Conservation (phyloP, 2,797 vertebrate species). For the Poliocrania exsul region DNA sequence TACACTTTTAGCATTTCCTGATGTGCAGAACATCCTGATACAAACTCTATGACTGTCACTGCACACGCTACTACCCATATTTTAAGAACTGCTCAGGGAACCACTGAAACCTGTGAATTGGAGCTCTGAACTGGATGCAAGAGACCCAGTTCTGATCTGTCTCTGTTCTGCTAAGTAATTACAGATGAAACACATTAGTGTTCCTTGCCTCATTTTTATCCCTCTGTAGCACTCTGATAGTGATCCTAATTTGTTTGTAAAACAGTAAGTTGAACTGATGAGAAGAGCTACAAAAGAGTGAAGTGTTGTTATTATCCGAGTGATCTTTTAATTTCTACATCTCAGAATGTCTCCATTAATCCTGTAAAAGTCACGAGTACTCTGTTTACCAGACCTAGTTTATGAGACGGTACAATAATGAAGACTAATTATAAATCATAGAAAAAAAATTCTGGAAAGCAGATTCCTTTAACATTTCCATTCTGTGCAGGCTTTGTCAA, state of each 20-base stretch:
- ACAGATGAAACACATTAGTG: not conserved
- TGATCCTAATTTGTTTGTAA: not conserved
- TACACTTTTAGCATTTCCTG: not conserved
- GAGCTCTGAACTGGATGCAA: not conserved
- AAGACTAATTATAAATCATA: slow-evolving; percentile 52
- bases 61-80: not conserved
- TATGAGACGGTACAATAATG: not conserved
- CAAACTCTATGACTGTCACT: not conserved
- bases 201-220: not conserved
- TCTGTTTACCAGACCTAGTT: slow-evolving; percentile 35
- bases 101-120: not conserved
- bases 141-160: not conserved
- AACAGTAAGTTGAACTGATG: not conserved
- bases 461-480: slow-evolving; percentile 12
- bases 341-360: slow-evolving; percentile 21
- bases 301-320: not conserved
- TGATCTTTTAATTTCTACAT: slow-evolving; percentile 9
- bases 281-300: not conserved
- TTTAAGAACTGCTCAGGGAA: not conserved
- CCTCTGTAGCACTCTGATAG: not conserved
- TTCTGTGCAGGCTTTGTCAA: slow-evolving; percentile 31
- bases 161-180: not conserved
- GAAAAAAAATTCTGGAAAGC: slow-evolving; percentile 18
- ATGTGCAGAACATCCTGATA: not conserved
- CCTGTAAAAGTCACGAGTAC: not conserved